These are phyloP conservation scores for Leucophenga maculata DNA, from an alignment of 2,888 invertebrate species.

Conservation along the genomic window DNA sequence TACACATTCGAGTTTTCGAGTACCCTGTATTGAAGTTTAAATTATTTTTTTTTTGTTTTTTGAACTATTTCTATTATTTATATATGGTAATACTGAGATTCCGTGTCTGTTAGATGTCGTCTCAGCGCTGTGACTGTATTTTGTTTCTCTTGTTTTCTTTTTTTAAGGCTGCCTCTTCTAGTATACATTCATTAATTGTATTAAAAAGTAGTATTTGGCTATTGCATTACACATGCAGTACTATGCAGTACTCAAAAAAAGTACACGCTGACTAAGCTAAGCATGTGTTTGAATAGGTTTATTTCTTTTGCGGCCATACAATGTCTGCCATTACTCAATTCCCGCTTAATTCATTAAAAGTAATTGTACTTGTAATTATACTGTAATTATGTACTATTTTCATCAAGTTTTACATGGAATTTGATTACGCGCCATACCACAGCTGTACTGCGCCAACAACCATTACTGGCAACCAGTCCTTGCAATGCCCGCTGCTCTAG, in stretches of 20 bases:
- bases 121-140: constrained; percentile 12
- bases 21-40: constrained; percentile 18
- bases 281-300: neutral
- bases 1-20: constrained; percentile 11
- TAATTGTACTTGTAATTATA: constrained; percentile 24
- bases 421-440: neutral
- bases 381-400: constrained; percentile 18
- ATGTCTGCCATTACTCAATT: neutral
- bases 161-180: constrained; percentile 4
- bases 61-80: constrained; percentile 35
- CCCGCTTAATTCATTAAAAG: neutral
- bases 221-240: constrained; percentile 15
- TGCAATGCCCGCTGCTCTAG: too few species aligned
- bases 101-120: constrained; percentile 53
- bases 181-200: too few species aligned
- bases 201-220: constrained; percentile 18
- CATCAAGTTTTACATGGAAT: neutral
- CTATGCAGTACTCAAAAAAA: neutral
- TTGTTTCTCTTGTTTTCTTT: neutral
- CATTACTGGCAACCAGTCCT: too few species aligned
- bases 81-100: constrained; percentile 57
- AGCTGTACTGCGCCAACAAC: too few species aligned
- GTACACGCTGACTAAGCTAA: neutral
- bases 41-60: constrained; percentile 15
- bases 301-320: neutral